These are phyloP conservation scores for Tadarida brasiliensis DNA, from an alignment of 2,797 vertebrate genomes.

Conservation along the genomic window DNA sequence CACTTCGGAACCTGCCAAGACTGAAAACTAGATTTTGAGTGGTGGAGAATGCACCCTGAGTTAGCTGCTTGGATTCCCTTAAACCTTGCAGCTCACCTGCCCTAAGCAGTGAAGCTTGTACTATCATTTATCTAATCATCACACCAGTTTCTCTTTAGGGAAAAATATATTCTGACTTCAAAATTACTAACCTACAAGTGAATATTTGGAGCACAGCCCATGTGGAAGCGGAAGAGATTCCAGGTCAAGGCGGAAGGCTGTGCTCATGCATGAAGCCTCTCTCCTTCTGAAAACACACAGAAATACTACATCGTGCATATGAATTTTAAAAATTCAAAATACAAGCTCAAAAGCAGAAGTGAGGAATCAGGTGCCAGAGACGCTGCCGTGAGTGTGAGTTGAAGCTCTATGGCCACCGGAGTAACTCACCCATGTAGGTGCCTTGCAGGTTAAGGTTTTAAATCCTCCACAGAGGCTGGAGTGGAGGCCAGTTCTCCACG, in stretches of 20 bases:
- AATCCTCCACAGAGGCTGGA: neutral
- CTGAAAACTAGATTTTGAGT: neutral
- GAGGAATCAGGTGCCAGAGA: neutral
- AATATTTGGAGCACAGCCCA: neutral
- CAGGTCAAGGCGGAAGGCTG: neutral
- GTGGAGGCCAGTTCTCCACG: neutral
- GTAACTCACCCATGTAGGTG: neutral
- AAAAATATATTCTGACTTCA: neutral
- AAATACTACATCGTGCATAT: neutral
- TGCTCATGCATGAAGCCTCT: neutral
- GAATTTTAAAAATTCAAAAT: slow-evolving; percentile 6
- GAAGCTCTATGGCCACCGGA: neutral
- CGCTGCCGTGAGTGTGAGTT: neutral
- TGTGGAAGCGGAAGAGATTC: neutral
- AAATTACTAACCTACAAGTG: neutral
- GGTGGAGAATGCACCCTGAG: neutral
- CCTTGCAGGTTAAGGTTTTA: neutral
- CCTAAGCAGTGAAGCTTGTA: neutral
- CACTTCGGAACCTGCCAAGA: neutral
- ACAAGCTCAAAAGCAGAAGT: neutral
- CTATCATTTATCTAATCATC: neutral
- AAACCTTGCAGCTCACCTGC: neutral
- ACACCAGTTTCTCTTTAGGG: neutral
- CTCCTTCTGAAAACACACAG: neutral
- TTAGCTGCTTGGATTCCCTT: neutral